A percentile compares a stretch with the other conserved stretches of the same genome.
Conservation (phyloP, 2,797 vertebrate genomes). For the Darevskia mixta region DNA sequence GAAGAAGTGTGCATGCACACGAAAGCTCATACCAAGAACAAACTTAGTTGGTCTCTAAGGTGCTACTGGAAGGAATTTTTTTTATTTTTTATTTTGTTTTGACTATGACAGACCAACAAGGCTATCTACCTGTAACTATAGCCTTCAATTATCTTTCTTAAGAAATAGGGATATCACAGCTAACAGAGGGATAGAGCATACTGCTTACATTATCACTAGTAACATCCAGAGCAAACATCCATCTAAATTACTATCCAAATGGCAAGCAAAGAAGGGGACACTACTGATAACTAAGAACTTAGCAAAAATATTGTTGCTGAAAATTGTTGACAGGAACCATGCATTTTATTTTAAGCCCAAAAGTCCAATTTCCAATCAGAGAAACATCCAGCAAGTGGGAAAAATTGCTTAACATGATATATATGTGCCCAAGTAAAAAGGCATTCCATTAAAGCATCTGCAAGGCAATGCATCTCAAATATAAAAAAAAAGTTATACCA, state of each 20-base stretch:
- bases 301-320: background rate
- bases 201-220: background rate
- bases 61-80: too few relatives aligned
- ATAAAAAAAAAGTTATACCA: conserved; percentile 75
- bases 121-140: too few relatives aligned
- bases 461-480: background rate
- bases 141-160: background rate
- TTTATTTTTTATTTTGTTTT: too few relatives aligned
- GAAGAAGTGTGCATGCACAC: too few relatives aligned
- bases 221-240: background rate
- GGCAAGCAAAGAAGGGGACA: background rate
- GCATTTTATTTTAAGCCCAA: background rate
- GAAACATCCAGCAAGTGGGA: background rate
- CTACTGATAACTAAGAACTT: background rate
- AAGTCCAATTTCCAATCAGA: background rate
- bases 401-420: background rate
- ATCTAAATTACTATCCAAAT: conserved; percentile 24
- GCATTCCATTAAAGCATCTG: background rate
- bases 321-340: background rate
- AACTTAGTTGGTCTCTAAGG: too few relatives aligned
- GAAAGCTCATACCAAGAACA: too few relatives aligned
- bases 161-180: background rate
- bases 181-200: background rate
- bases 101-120: too few relatives aligned
- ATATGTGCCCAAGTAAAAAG: background rate